phyloP scores from a whole-genome alignment of 64 coral and sea anemone species.

The Montipora efflorescens region DNA sequence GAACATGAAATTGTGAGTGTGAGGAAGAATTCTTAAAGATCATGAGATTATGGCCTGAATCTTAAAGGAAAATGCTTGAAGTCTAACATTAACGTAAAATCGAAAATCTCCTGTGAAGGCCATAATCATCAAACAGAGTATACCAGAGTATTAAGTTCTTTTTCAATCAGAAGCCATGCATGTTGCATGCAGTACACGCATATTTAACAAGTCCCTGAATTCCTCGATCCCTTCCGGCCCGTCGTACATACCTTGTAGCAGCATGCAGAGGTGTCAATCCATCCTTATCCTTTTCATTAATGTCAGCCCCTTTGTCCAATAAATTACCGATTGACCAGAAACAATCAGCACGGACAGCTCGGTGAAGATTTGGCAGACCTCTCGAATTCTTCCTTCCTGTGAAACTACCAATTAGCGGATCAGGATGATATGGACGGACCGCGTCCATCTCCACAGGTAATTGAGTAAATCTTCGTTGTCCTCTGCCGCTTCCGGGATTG shows the following conservation, averaged over 20 bases:
- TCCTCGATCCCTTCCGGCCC: too few species aligned
- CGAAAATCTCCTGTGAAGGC: too few species aligned
- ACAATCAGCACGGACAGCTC: conserved; percentile 13
- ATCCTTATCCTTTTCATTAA: not conserved
- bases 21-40: too few species aligned
- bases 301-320: conserved; percentile 23
- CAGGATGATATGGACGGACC: not conserved
- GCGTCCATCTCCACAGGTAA: not conserved
- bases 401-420: not conserved
- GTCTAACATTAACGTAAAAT: too few species aligned
- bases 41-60: too few species aligned
- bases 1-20: too few species aligned
- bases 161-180: too few species aligned
- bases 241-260: not conserved
- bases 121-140: too few species aligned
- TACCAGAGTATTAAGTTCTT: too few species aligned
- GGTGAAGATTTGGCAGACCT: conserved; percentile 24
- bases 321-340: not conserved
- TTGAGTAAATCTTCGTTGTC: not conserved
- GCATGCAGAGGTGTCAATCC: conserved; percentile 37
- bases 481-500: conserved; percentile 2
- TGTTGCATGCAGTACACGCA: too few species aligned
- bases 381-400: not conserved
- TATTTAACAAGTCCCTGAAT: not conserved
- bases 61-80: too few species aligned